phyloP scores from a whole-genome alignment of 2,113 vertebrate genomes.

The Smithornis capensis region DNA sequence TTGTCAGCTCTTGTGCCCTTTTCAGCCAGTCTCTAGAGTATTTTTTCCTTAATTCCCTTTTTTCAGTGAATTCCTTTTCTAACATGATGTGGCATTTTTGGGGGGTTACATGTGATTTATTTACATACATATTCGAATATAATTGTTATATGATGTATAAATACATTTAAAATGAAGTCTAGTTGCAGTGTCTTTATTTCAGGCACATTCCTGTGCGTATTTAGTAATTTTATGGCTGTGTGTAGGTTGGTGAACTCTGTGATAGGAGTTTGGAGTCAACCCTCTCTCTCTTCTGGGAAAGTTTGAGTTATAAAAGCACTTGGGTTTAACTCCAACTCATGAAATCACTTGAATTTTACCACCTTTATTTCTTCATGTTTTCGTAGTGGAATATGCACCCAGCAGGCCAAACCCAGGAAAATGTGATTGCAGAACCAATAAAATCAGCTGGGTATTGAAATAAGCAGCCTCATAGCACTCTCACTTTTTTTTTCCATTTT shows the following conservation, averaged over 20 bases:
- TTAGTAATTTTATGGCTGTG: neutral
- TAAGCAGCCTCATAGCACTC: neutral
- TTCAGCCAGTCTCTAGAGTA: neutral
- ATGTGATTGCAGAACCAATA: neutral
- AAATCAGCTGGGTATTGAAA: neutral
- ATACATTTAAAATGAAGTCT: neutral
- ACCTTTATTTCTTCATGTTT: neutral
- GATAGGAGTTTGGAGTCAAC: neutral
- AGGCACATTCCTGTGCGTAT: neutral
- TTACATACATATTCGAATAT: neutral
- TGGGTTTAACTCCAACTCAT: neutral
- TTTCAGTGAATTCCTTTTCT: neutral
- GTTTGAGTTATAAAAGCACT: neutral
- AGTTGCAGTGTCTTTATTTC: neutral
- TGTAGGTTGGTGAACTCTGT: neutral
- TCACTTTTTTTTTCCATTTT: neutral
- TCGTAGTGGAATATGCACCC: neutral
- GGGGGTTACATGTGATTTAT: neutral
- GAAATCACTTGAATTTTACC: neutral
- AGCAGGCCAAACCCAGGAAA: neutral
- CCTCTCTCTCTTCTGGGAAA: neutral
- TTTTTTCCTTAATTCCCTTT: neutral
- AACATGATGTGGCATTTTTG: neutral
- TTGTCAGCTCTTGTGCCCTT: neutral
- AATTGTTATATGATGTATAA: neutral